Evolutionary conservation across 2,888 invertebrate species (phyloP), one percentile per base, ranked within the genome.

Genomic region (Bhutanitis thaidina): DNA sequence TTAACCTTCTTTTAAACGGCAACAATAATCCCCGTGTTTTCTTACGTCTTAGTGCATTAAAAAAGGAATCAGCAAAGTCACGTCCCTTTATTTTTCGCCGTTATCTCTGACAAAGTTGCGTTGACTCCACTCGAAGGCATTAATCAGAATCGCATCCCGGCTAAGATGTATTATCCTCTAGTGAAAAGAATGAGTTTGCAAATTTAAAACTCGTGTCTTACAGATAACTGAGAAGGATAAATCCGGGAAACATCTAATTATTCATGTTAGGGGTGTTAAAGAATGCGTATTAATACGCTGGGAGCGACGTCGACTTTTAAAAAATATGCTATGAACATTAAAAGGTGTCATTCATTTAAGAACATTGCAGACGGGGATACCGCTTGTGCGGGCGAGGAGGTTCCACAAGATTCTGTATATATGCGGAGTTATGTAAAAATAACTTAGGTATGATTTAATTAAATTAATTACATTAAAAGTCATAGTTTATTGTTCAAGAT

Each of bases 181-280:
- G 85, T 76, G 76, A 64, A 80, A 87, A 83, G 82, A 87, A 89
- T 88, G 87, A 89, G 73, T 87, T 83, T 75, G 84, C 83, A 76
- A 85, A 83, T 87, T 83, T 83, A 77, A 85, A 85, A 80, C 80
- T 78, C 86, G 84, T 88, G 88, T 89, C 81, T 71, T 73, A 75
- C 69, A 77, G 89, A 88, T 88, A 87, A 84, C 77, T 65, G 69
- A 56, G 67, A 62, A 60, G 72, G 73, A 80, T 80, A 80, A 87
- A 85, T 80, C 77, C 74, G 63, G 72, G 73, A 80, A 84, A 85
- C 84, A 86, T 79, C 84, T 87, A 88, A 88, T 89, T 88, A 88
- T 88, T 89, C 88, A 87, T 83, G 87, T 88, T 80, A 75, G 83
- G 87, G 87, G 80, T 80, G 86, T 80, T 79, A 82, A 82, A 80